Percentiles rank a stretch among this genome's conserved stretches.
Conservation (phyloP, 2,888 invertebrate genomes). For the Polyommatus icarus region DNA sequence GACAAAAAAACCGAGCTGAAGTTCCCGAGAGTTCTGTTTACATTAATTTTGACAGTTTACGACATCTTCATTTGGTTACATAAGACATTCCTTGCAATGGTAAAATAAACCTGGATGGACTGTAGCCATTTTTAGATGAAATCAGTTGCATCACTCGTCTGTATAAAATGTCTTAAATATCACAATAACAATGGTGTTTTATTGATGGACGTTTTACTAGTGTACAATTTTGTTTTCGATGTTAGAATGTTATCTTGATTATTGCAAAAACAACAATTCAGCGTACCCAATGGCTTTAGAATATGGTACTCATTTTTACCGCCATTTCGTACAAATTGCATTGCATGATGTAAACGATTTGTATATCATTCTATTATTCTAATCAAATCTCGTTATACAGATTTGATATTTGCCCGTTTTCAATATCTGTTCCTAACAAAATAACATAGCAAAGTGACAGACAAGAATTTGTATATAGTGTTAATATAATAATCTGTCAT, state of each 20-base stretch:
- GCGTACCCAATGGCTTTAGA: not conserved
- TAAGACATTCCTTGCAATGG: no score
- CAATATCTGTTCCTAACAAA: not conserved
- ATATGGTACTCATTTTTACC: not conserved
- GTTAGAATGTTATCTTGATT: not conserved
- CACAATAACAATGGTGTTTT: not conserved
- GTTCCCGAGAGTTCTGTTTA: not conserved
- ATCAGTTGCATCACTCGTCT: not conserved
- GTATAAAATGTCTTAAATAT: not conserved
- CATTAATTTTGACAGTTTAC: not conserved
- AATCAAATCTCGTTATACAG: constrained; percentile 35
- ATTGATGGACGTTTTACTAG: constrained; percentile 7
- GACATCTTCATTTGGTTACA: not conserved
- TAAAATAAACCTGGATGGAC: not conserved
- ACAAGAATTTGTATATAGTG: not conserved
- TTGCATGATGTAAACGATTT: not conserved
- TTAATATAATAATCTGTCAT: not conserved
- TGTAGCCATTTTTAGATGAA: not conserved
- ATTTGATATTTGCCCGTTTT: constrained; percentile 15
- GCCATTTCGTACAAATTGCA: not conserved
- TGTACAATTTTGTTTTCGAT: not conserved
- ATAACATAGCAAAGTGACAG: constrained; percentile 17
- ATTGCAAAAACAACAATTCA: not conserved
- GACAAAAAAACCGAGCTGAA: not conserved
- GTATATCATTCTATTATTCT: not conserved